A percentile compares a stretch with the other conserved stretches of the same genome.
Conservation (phyloP, 1,140 invertebrate species). For the Triops longicaudatus region DNA sequence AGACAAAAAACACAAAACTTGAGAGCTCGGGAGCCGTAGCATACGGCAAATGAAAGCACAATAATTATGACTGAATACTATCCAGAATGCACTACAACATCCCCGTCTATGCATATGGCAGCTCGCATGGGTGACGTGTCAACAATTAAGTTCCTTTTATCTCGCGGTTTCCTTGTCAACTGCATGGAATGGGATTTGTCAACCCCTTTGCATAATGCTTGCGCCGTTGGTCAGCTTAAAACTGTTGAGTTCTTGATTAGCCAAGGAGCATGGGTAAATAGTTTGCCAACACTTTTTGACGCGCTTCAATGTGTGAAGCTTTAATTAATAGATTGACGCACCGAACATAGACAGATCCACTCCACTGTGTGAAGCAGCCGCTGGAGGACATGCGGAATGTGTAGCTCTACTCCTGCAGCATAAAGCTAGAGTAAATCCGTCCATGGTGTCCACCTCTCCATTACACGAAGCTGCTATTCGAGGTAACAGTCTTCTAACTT, state of each 20-base stretch:
- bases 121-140: conserved; percentile 21
- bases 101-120: conserved; percentile 22
- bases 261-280: conserved; percentile 24
- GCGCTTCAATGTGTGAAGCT: no score
- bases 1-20: not conserved
- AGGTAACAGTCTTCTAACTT: not conserved
- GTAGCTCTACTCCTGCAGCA: conserved; percentile 9
- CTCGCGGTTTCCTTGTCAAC: conserved; percentile 24
- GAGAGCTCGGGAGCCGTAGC: not conserved
- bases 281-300: not conserved
- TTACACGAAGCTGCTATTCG: conserved; percentile 25
- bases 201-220: conserved; percentile 26
- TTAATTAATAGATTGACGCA: conserved; percentile 20
- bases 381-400: conserved; percentile 13
- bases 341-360: conserved; percentile 26
- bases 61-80: not conserved
- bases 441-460: conserved; percentile 23
- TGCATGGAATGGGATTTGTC: conserved; percentile 23
- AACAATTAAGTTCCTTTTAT: conserved; percentile 22
- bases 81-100: not conserved
- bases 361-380: conserved; percentile 25
- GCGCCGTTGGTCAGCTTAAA: conserved; percentile 4
- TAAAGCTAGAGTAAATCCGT: conserved; percentile 24
- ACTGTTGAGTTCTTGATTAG: conserved; percentile 23
- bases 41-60: not conserved